These are phyloP conservation scores for Tylochromis polylepis DNA, from an alignment of 2,113 vertebrate genomes.

Conservation along the genomic window DNA sequence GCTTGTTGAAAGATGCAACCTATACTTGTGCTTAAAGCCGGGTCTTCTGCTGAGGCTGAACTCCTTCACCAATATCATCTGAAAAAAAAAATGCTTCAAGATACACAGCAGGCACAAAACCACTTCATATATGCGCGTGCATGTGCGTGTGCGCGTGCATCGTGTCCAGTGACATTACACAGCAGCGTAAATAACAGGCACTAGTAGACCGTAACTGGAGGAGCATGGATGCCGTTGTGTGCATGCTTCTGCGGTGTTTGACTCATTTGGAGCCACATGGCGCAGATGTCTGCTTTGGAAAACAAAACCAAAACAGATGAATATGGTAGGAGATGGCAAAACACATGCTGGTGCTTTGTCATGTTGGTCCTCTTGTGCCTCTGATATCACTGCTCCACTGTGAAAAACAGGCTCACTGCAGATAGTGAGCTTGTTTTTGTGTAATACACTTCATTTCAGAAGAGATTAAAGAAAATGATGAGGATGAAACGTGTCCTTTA, in stretches of 20 bases:
- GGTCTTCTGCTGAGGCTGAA: neutral
- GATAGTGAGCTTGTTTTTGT: neutral
- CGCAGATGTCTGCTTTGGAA: slow-evolving; percentile 56
- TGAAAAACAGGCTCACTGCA: neutral
- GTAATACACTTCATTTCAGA: neutral
- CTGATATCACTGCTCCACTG: neutral
- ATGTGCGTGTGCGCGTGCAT: neutral
- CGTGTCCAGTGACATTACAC: slow-evolving; percentile 13
- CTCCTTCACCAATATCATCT: neutral
- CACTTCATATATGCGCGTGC: neutral
- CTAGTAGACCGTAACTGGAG: slow-evolving; percentile 13
- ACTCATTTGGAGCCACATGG: slow-evolving; percentile 37
- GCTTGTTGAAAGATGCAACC: neutral
- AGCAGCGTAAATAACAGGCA: slow-evolving; percentile 41
- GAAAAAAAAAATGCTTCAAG: slow-evolving; percentile 12
- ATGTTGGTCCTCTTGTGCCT: neutral
- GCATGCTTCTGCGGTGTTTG: slow-evolving; percentile 36
- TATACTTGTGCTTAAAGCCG: neutral
- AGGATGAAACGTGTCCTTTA: neutral
- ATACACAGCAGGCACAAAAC: neutral
- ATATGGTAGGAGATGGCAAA: slow-evolving; percentile 29
- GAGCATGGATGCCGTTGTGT: neutral
- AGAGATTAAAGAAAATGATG: neutral
- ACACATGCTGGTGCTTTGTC: slow-evolving; percentile 7
- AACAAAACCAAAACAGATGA: slow-evolving; percentile 46